These are phyloP conservation scores for Vanacampus margaritifer DNA, from an alignment of 2,113 vertebrate genomes.

Conservation along the genomic window DNA sequence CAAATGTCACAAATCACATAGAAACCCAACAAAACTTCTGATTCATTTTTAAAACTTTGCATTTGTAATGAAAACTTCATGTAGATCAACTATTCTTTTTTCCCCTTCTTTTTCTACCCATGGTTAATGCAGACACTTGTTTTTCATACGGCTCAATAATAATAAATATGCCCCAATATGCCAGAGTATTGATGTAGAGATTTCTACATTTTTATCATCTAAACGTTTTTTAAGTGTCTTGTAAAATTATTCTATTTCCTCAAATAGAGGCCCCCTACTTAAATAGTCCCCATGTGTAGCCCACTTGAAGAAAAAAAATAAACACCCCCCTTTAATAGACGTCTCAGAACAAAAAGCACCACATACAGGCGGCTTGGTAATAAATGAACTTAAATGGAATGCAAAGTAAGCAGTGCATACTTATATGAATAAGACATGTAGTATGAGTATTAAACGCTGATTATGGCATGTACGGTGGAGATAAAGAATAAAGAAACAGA, in stretches of 20 bases:
- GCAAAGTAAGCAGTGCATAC: background rate
- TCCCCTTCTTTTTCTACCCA: no score
- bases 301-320: background rate
- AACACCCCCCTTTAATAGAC: background rate
- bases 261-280: background rate
- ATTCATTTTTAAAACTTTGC: no score
- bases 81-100: no score
- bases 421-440: background rate
- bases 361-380: no score
- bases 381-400: background rate
- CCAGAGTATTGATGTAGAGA: background rate
- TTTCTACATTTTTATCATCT: background rate
- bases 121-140: background rate
- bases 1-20: no score
- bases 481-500: slow-evolving; percentile 31
- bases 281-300: background rate
- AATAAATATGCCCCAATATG: background rate
- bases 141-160: background rate
- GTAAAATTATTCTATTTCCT: background rate
- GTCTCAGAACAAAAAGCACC: background rate
- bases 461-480: background rate
- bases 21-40: no score
- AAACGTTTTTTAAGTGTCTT: background rate
- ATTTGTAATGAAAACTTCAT: no score
- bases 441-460: slow-evolving; percentile 4